Evolutionary conservation across 2,797 vertebrate species (phyloP).

Genomic region (Moxostoma hubbsi): DNA sequence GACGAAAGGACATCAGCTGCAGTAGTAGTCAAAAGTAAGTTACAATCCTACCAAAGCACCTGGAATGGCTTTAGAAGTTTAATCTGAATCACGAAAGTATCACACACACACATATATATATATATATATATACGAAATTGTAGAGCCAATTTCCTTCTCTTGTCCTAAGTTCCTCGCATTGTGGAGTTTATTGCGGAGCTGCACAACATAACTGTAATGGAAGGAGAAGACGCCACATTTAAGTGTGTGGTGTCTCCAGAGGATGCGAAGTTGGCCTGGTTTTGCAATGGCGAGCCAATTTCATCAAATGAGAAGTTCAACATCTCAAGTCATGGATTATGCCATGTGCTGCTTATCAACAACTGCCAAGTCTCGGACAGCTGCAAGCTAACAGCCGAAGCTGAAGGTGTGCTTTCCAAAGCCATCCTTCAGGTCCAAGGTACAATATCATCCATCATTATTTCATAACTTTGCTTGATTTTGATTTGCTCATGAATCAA

Average conservation of each 20-base stretch:
- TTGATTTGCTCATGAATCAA: constrained; percentile 3
- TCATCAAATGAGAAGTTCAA: constrained; percentile 71
- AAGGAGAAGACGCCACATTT: constrained; percentile 90
- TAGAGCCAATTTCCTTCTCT: neutral
- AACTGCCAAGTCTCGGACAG: constrained; percentile 82
- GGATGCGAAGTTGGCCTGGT: constrained; percentile 84
- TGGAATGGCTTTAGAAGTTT: neutral
- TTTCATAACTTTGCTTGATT: neutral
- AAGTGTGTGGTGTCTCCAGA: constrained; percentile 92
- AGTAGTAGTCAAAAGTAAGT: constrained; percentile 76
- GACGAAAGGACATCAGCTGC: constrained; percentile 77
- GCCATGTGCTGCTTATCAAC: constrained; percentile 83
- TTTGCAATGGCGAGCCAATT: constrained; percentile 74
- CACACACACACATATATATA: too few relatives aligned
- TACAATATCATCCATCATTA: constrained; percentile 65
- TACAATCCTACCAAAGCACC: neutral
- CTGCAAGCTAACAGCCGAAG: constrained; percentile 82
- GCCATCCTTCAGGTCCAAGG: constrained; percentile 93
- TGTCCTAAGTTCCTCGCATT: constrained; percentile 76
- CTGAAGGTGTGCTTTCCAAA: constrained; percentile 81
- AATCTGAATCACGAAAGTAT: neutral
- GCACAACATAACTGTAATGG: constrained; percentile 85
- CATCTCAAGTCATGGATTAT: constrained; percentile 81
- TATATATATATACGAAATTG: too few relatives aligned
- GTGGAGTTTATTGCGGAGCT: constrained; percentile 90